Conservation (phyloP, 2,888 invertebrate genomes). For the Tethea ocularis region DNA sequence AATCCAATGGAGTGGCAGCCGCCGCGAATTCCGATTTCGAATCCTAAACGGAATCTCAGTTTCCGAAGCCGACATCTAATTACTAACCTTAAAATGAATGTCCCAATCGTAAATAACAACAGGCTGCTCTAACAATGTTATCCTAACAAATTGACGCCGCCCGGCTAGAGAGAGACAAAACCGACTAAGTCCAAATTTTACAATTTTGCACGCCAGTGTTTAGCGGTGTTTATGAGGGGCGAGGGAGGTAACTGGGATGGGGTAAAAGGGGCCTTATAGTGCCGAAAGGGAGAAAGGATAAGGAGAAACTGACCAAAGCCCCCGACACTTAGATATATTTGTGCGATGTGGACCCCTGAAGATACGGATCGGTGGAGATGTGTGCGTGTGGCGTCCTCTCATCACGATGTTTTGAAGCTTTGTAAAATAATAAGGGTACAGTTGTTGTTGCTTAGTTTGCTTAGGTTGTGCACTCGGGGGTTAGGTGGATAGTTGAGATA, state of each 20-base stretch:
- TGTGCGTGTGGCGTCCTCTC: slow-evolving; percentile 52
- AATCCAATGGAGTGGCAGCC: background rate
- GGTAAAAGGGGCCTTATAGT: slow-evolving; percentile 58
- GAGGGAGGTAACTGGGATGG: slow-evolving; percentile 26
- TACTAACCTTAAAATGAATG: slow-evolving; percentile 55
- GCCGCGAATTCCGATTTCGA: slow-evolving; percentile 25
- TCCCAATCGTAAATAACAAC: slow-evolving; percentile 65
- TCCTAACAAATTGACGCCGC: slow-evolving; percentile 76
- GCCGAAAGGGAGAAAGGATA: slow-evolving; percentile 71
- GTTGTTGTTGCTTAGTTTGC: slow-evolving; percentile 48
- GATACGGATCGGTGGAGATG: slow-evolving; percentile 59
- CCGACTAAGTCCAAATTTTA: slow-evolving; percentile 66
- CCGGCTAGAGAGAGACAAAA: slow-evolving; percentile 62
- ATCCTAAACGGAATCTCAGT: slow-evolving; percentile 27
- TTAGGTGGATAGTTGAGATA: slow-evolving; percentile 23
- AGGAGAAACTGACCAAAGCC: slow-evolving; percentile 71
- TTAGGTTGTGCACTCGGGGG: slow-evolving; percentile 26
- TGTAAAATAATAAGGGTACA: slow-evolving; percentile 62
- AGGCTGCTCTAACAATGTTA: slow-evolving; percentile 59
- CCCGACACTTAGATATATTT: slow-evolving; percentile 78
- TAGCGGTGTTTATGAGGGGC: slow-evolving; percentile 76
- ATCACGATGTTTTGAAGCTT: slow-evolving; percentile 65
- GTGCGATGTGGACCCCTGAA: slow-evolving; percentile 65
- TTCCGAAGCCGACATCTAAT: slow-evolving; percentile 28
- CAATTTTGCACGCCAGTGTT: slow-evolving; percentile 76